A percentile compares a stretch with the other conserved stretches of the same genome.
Conservation (phyloP, 2,113 vertebrate species). For the Malurus cyaneus region DNA sequence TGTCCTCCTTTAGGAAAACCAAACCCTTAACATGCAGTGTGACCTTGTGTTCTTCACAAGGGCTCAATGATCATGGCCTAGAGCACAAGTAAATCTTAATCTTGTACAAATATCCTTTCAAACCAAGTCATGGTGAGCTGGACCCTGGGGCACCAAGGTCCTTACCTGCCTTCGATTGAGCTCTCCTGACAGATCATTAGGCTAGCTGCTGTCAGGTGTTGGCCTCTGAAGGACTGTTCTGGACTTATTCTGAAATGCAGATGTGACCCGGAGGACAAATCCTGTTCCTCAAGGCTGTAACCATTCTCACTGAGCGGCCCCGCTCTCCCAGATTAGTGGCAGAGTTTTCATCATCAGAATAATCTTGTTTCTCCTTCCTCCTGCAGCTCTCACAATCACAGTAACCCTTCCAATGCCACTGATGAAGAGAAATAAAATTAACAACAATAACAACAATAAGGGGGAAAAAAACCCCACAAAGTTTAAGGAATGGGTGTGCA, state of each 20-base stretch:
- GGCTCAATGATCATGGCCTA: neutral
- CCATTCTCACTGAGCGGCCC: neutral
- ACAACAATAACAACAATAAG: constrained; percentile 24
- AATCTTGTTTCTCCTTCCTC: neutral
- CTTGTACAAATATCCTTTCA: neutral
- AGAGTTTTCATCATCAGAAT: neutral
- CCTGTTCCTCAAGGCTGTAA: neutral
- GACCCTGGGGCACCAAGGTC: neutral
- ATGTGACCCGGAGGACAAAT: neutral
- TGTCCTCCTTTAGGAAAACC: neutral
- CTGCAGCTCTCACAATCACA: constrained; percentile 21
- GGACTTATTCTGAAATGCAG: constrained; percentile 11
- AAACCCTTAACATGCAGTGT: neutral
- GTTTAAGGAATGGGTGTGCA: constrained; percentile 72
- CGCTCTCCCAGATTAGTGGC: neutral
- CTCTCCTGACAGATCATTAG: neutral
- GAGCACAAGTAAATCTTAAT: neutral
- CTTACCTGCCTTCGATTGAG: neutral
- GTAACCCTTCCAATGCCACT: constrained; percentile 31
- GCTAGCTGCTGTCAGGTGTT: neutral
- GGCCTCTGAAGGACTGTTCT: neutral
- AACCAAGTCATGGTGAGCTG: neutral
- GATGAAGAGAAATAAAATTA: constrained; percentile 47
- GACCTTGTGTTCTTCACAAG: neutral
- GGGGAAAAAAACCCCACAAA: constrained; percentile 13